phyloP scores from a whole-genome alignment of 2,113 vertebrate genomes.

The Plestiodon gilberti region DNA sequence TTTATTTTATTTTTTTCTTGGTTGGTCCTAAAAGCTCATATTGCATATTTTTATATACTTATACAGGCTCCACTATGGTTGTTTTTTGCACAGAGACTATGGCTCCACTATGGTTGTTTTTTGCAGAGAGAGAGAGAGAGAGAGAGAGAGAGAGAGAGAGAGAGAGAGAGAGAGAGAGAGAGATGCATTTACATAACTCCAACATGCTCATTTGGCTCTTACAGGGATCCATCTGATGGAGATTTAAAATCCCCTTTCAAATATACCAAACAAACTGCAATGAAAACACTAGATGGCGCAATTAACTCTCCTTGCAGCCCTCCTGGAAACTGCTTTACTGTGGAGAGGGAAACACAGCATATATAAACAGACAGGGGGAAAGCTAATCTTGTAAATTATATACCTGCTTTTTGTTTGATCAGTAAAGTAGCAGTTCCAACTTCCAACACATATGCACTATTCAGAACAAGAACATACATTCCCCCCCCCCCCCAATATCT shows the following conservation, averaged over 20 bases:
- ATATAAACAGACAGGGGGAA: not conserved
- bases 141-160: too few relatives aligned
- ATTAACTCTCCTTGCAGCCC: not conserved
- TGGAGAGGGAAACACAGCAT: not conserved
- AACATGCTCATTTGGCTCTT: not conserved
- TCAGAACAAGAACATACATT: not conserved
- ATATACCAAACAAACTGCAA: not conserved
- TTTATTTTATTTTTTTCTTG: too few relatives aligned
- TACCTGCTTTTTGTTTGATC: not conserved
- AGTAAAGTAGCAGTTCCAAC: not conserved
- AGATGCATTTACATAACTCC: too few relatives aligned
- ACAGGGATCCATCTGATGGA: not conserved
- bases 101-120: too few relatives aligned
- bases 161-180: too few relatives aligned
- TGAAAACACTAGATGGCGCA: not conserved
- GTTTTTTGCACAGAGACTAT: too few relatives aligned
- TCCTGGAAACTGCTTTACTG: not conserved
- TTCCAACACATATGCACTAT: not conserved
- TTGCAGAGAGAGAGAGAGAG: too few relatives aligned
- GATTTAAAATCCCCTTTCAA: not conserved
- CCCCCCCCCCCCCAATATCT: too few relatives aligned
- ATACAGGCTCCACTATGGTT: too few relatives aligned
- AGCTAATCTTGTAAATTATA: not conserved
- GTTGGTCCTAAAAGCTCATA: too few relatives aligned
- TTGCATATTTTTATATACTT: too few relatives aligned